Percentiles rank a stretch among this genome's conserved stretches.
phyloP scores from a whole-genome alignment of 2,888 invertebrate genomes.

The Calameuta filiformis region DNA sequence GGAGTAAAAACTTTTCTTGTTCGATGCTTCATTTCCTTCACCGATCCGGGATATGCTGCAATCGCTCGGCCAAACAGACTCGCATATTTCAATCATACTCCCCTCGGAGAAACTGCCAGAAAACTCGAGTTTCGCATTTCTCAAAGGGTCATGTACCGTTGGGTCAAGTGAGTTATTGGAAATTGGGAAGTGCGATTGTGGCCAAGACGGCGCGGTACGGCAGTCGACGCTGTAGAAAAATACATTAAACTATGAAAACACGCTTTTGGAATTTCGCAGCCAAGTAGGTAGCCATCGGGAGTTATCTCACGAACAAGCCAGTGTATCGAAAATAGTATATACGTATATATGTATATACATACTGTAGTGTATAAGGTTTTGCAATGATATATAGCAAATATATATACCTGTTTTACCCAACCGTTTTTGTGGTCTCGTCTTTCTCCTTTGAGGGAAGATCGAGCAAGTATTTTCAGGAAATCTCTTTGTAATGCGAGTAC shows the following conservation, averaged over 20 bases:
- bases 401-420: too few species aligned
- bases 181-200: slow-evolving; percentile 30
- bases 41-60: not conserved
- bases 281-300: not conserved
- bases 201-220: slow-evolving; percentile 7
- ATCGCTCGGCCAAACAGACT: slow-evolving; percentile 1
- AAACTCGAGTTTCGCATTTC: slow-evolving; percentile 38
- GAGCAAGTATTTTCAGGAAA: not conserved
- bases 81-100: slow-evolving; percentile 36
- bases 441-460: not conserved
- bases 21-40: not conserved
- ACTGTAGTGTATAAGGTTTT: too few species aligned
- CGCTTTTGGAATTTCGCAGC: not conserved
- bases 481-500: not conserved
- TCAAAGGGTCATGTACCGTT: slow-evolving; percentile 24
- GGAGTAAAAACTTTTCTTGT: not conserved
- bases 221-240: slow-evolving; percentile 34
- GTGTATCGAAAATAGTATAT: not conserved
- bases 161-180: slow-evolving; percentile 42
- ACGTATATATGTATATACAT: not conserved
- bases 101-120: slow-evolving; percentile 12
- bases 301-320: not conserved
- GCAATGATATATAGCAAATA: too few species aligned
- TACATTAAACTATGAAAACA: slow-evolving; percentile 31
- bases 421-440: not conserved